Evolutionary conservation across 1,140 invertebrate genomes (phyloP), one percentile per base, ranked within the genome.

Genomic region (Hesperophylax magnus): DNA sequence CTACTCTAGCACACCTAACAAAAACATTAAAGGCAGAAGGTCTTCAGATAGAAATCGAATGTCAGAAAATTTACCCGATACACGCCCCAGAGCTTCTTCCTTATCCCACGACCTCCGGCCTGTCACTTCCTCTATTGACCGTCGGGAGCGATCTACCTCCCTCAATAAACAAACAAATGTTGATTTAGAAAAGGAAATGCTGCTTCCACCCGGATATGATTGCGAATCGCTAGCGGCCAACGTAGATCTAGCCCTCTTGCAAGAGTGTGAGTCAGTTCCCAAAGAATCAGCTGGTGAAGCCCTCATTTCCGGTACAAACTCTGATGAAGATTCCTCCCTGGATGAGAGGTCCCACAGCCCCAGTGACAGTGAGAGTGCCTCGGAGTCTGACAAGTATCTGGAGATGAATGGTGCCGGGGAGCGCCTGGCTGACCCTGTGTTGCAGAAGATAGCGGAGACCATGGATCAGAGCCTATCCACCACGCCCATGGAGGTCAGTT

Each of bases 251-350:
- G 84, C 80, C 18, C 80, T 84, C 8, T 77, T 86, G 18, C 85
- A 88, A 79, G 88, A 89, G 69, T 88, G 86, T 47, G 90, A 91
- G 78, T 88, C 91, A 75, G 91, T 88, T 20, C 88, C 92, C 60
- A 93, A 93, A 84, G 92, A 93, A 84, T 92, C 93, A 6, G 93
- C 92, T n/a, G 93, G 92, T 6, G 93, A 93, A 85, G 92, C 92
- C 27, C 91, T 92, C 82, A 88, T 90, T 15, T 91, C 89, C 4
- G 91, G 91, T 61, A 89, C 90, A 65, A 91, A 91, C 78, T 91
- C 91, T 0, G 91, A 92, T 81, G 91, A 91, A 84, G 91, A 91
- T 82, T 88, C 89, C 81, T 91, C 88, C 24, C 86, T 87, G 0
- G 88, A 87, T 22, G 83, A 82, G 52, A 58, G 60, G 20, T 82